Base-by-base conservation (phyloP, 2,797 vertebrate genomes). In the Triplophysa yarkandensis region DNA sequence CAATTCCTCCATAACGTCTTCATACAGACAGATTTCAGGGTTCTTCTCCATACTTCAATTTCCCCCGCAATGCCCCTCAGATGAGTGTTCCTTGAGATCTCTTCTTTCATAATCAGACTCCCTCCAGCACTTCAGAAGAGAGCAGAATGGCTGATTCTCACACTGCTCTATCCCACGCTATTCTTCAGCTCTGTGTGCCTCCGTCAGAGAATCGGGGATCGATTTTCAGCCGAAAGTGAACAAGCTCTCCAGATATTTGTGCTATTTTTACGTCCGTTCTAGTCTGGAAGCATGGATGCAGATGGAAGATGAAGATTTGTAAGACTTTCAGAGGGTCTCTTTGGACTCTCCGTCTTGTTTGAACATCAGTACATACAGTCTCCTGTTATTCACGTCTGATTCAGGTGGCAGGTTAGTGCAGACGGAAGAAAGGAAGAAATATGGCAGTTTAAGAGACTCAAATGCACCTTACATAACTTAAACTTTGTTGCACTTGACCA, bases 341-440 rank as follows among this genome's bases (percentile, higher is more conserved):
- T 79, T 21, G 28, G 79, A 66, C 74, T 71, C 64, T 69, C 71
- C 2, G 78, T 84, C 84, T 77, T 68, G 85, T 85, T 86, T 77
- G 78, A 78, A 77, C 80, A 83, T 86, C 80, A 62, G 27, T 28
- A 41, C 23, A 32, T 41, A 41, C 4, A 61, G 43, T 55, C 4
- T 58, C 54, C 55, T 68, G 73, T 43, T n/a, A n/a, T n/a, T n/a
- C n/a, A n/a, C n/a, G n/a, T n/a, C n/a, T n/a, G n/a, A n/a, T n/a
- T n/a, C n/a, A n/a, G n/a, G n/a, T n/a, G n/a, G n/a, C n/a, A n/a
- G n/a, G n/a, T n/a, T n/a, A n/a, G n/a, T n/a, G n/a, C n/a, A n/a
- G n/a, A n/a, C n/a, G n/a, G n/a, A n/a, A n/a, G n/a, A n/a, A n/a
- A n/a, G n/a, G n/a, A n/a, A n/a, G n/a, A n/a, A n/a, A n/a, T n/a